Conservation (phyloP, 2,113 vertebrate species). For the Eulemur macaco region DNA sequence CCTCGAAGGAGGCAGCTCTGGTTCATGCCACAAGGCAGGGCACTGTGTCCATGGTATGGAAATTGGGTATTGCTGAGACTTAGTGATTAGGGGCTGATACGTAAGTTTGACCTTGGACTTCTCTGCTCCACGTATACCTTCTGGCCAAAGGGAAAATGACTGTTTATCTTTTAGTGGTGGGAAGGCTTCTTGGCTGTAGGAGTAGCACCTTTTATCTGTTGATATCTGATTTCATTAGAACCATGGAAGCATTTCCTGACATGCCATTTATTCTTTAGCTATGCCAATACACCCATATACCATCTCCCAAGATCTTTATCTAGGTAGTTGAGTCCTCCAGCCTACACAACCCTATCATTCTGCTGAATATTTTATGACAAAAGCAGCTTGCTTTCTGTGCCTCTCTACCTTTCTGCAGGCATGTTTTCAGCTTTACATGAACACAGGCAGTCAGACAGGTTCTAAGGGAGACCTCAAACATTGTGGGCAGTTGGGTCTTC, state of each 20-base stretch:
- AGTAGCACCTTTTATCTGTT: not conserved
- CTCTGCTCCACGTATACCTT: not conserved
- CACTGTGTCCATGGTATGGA: not conserved
- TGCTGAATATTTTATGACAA: constrained; percentile 26
- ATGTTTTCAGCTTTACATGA: not conserved
- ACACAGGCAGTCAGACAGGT: not conserved
- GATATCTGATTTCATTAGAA: not conserved
- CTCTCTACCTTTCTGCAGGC: not conserved
- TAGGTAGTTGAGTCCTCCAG: not conserved
- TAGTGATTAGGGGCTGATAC: not conserved
- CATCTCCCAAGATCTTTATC: not conserved
- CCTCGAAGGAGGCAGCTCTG: not conserved
- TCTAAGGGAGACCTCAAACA: not conserved
- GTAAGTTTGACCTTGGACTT: not conserved
- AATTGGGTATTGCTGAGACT: not conserved
- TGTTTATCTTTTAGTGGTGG: not conserved
- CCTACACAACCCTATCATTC: not conserved
- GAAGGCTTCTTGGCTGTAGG: not conserved
- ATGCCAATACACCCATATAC: rapidly evolving
- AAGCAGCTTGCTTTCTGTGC: constrained; percentile 46
- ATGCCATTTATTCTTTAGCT: not conserved
- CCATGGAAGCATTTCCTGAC: not conserved
- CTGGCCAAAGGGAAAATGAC: constrained; percentile 16
- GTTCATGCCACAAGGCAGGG: not conserved
- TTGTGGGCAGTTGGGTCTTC: not conserved